These are phyloP conservation scores for Delichon dasypus DNA, from an alignment of 2,797 vertebrate species.

Conservation along the genomic window DNA sequence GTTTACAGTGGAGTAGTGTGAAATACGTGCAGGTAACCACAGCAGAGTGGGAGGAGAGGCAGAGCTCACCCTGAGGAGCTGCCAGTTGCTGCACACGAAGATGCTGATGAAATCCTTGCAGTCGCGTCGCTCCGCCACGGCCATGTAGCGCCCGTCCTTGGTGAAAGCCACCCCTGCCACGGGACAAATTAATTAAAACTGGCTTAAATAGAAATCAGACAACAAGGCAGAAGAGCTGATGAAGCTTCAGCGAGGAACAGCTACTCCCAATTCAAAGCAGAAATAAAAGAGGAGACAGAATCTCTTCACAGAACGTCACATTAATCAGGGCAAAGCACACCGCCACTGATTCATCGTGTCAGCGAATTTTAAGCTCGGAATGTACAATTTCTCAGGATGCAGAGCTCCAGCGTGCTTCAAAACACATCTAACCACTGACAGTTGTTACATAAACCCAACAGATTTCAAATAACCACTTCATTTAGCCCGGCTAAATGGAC, in stretches of 20 bases:
- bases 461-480: not conserved
- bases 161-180: constrained; percentile 88
- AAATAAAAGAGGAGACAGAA: not conserved
- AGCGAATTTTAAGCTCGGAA: not conserved
- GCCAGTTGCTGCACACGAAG: constrained; percentile 97
- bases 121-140: constrained; percentile 92
- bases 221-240: not conserved
- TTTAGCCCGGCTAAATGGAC: not conserved
- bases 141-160: constrained; percentile 91
- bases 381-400: not conserved
- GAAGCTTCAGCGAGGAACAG: fast-evolving
- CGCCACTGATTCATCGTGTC: not conserved
- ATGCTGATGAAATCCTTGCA: constrained; percentile 95
- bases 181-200: not conserved
- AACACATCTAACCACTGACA: not conserved
- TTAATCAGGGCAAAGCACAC: not conserved
- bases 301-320: not conserved
- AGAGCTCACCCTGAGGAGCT: constrained; percentile 88
- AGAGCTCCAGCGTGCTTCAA: not conserved
- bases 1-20: fast-evolving
- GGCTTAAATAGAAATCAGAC: not conserved
- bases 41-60: fast-evolving
- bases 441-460: not conserved
- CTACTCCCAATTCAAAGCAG: not conserved
- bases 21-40: fast-evolving